Conservation (phyloP, 2,113 vertebrate genomes). For the Oostethus manadensis region DNA sequence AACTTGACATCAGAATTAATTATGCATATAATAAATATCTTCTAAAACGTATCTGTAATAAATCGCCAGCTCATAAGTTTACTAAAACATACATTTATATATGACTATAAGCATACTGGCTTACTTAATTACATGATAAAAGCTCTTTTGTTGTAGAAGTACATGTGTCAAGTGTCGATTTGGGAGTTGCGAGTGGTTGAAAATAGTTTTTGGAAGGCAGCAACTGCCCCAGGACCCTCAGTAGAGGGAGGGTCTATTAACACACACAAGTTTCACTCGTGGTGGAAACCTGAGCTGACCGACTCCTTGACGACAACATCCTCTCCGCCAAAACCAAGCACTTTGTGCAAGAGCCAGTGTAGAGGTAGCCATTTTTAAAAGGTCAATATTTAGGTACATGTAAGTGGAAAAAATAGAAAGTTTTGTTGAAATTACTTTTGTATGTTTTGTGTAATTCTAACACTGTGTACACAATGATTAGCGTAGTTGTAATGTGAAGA, state of each 20-base stretch:
- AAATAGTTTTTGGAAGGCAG: not conserved
- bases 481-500: no score
- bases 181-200: not conserved
- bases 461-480: no score
- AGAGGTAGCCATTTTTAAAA: no score
- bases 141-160: not conserved
- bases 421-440: no score
- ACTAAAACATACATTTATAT: not conserved
- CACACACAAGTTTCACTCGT: not conserved
- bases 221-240: not conserved
- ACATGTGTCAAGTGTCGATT: not conserved
- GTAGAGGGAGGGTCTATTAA: not conserved
- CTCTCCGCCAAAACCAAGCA: not conserved
- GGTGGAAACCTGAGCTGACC: slow-evolving; percentile 1
- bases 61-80: not conserved
- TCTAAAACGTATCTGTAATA: not conserved
- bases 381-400: no score
- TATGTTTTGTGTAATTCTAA: no score
- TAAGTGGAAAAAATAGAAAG: no score
- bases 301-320: not conserved
- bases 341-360: not conserved
- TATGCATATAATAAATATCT: not conserved
- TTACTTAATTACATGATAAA: no score
- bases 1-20: not conserved
- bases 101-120: not conserved